phyloP scores from a whole-genome alignment of 2,113 vertebrate genomes.

The Nesoenas mayeri region DNA sequence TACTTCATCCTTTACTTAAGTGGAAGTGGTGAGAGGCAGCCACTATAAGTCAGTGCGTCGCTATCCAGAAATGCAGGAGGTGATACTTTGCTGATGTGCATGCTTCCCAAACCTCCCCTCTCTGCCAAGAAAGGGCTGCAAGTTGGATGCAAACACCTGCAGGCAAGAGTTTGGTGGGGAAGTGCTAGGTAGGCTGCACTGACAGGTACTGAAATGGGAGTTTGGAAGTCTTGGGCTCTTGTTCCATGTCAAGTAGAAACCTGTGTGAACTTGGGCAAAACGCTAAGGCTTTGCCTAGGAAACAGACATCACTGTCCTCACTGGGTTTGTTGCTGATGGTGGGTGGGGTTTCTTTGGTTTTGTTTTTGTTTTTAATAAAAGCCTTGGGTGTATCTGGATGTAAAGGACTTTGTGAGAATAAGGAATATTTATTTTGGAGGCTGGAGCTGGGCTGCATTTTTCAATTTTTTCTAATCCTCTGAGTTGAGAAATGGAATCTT shows the following conservation, averaged over 20 bases:
- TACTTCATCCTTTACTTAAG: not conserved
- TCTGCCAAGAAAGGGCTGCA: not conserved
- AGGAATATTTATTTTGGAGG: conserved; percentile 32
- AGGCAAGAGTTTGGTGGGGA: not conserved
- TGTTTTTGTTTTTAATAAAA: not conserved
- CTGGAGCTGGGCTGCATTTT: not conserved
- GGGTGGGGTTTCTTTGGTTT: not conserved
- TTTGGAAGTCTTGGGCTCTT: not conserved
- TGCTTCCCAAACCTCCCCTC: not conserved
- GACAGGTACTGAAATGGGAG: not conserved
- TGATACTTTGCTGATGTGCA: not conserved
- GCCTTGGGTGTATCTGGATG: not conserved
- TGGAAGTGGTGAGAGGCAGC: not conserved
- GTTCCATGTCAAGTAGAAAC: not conserved
- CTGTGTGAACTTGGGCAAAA: not conserved
- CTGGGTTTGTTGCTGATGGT: not conserved
- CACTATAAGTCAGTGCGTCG: not conserved
- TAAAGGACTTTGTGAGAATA: not conserved
- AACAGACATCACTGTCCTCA: not conserved
- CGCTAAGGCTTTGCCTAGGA: not conserved
- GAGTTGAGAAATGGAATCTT: conserved; percentile 39
- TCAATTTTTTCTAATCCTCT: not conserved
- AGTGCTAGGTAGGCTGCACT: not conserved
- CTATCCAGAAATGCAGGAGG: not conserved
- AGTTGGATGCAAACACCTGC: not conserved